Base-by-base conservation (phyloP, 2,113 vertebrate species). In the Cepphus grylle region DNA sequence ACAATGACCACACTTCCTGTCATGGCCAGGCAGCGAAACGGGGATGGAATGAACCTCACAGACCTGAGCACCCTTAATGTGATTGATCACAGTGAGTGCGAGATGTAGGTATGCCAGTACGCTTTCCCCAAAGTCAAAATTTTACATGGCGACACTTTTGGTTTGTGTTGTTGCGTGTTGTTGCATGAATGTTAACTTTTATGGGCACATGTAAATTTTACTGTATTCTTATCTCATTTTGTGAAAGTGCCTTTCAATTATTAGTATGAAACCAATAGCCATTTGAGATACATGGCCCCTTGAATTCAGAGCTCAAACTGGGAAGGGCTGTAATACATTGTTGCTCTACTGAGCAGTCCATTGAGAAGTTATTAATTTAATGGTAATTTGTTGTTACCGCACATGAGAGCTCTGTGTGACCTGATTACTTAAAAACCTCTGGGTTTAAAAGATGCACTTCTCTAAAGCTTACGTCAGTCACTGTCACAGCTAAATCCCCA, bases 1-100 rank as follows among this genome's bases (percentile, higher is more conserved):
- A 62, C 5, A 25, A 62, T 42, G 2, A 67, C 73, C 88, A 83
- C 90, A 91, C 90, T 97, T 97, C 96, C 97, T 96, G 89, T 89
- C 72, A 20, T 45, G 53, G 61, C 89, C 79, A 74, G 69, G 32
- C 70, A 78, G 65, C 2, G 4, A 76, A 79, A 67, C 0, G 2
- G n/a, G 81, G 72, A 11, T 43, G 21, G 47, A 27, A 43, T 90
- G 53, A 91, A 27, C 55, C 81, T 77, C 32, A 55, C 18, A 79
- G 70, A 30, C 56, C n/a, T 71, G 67, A 88, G 63, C 55, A 81
- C 23, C 58, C 38, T 43, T 29, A 4, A 34, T 53, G 0, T 55
- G 47, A 13, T 15, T 69, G 30, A 36, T 61, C 8, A 20, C 15
- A 66, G 65, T 56, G 47, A n/a, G 11, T 20, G 70, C 1, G 7